Evolutionary conservation across 2,888 invertebrate genomes (phyloP).

Genomic region (Cheilosia urbana): DNA sequence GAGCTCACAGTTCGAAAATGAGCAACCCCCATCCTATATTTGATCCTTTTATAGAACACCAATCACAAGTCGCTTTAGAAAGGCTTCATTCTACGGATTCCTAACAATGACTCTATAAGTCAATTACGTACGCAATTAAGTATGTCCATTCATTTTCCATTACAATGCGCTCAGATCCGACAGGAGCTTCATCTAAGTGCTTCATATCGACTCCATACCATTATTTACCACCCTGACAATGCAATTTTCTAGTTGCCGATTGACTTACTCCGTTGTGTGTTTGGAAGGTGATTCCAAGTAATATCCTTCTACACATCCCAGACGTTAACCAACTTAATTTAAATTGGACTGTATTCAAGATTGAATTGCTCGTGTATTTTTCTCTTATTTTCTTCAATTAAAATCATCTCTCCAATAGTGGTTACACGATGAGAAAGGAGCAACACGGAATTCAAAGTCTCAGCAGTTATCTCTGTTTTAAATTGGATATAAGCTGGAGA

Average conservation of each 20-base stretch:
- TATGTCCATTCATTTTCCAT: neutral
- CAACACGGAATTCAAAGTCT: neutral
- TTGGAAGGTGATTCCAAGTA: neutral
- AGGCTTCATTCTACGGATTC: no score
- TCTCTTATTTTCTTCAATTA: conserved; percentile 18
- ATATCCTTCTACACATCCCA: neutral
- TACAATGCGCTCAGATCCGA: neutral
- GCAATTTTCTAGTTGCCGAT: neutral
- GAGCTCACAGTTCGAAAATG: no score
- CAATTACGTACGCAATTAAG: neutral
- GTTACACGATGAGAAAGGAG: neutral
- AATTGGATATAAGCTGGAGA: conserved; percentile 8
- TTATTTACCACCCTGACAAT: neutral
- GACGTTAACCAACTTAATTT: conserved; percentile 15
- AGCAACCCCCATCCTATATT: no score
- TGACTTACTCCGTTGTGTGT: neutral
- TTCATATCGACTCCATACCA: neutral
- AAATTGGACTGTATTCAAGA: neutral
- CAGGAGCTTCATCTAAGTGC: neutral
- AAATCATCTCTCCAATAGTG: conserved; percentile 30
- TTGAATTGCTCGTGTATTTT: neutral
- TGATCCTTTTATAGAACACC: no score
- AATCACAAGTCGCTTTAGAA: no score
- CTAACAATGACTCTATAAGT: neutral
- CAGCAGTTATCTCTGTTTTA: conserved; percentile 2